Conservation (phyloP, 2,888 invertebrate genomes). For the Cheilosia vulpina region DNA sequence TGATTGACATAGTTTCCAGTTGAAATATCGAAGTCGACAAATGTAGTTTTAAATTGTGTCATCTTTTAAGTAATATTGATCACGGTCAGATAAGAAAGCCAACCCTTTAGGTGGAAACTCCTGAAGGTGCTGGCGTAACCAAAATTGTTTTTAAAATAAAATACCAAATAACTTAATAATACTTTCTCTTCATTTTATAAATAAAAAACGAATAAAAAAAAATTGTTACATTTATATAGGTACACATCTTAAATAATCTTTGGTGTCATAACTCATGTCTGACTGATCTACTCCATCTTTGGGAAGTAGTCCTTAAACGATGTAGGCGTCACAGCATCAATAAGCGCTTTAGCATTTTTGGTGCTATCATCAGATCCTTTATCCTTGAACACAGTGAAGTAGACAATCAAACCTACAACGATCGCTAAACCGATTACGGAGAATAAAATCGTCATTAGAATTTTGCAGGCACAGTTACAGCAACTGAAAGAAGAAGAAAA, state of each 20-base stretch:
- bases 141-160: background rate
- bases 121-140: too few species aligned
- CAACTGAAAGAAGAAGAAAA: conserved; percentile 78
- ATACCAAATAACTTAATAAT: background rate
- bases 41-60: too few species aligned
- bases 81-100: too few species aligned
- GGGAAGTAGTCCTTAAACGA: conserved; percentile 77
- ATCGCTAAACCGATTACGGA: conserved; percentile 78
- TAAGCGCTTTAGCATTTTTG: conserved; percentile 70
- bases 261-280: conserved; percentile 15
- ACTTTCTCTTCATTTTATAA: background rate
- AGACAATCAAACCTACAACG: conserved; percentile 81
- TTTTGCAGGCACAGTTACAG: conserved; percentile 80
- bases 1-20: too few species aligned
- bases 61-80: too few species aligned
- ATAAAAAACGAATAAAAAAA: conserved; percentile 4
- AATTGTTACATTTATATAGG: background rate
- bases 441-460: conserved; percentile 79
- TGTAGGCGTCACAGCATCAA: conserved; percentile 77
- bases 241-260: conserved; percentile 25
- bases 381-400: conserved; percentile 80
- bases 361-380: conserved; percentile 53
- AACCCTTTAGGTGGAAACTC: too few species aligned
- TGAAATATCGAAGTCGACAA: too few species aligned
- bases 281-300: conserved; percentile 7